phyloP scores from a whole-genome alignment of 23 tunicate genomes.

The Trididemnum miniatum region DNA sequence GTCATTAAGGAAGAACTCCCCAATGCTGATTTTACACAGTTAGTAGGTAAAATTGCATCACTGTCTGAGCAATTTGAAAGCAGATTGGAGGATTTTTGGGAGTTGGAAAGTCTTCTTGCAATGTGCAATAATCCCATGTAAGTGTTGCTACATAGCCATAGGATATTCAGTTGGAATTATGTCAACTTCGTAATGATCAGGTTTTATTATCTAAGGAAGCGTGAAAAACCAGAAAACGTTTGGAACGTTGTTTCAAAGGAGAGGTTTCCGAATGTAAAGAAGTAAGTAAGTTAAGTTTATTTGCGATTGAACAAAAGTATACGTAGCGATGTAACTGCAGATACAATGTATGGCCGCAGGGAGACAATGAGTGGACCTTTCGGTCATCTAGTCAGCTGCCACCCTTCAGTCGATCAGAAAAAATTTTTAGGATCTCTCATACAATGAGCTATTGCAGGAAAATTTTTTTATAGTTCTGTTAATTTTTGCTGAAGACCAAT shows the following conservation, averaged over 20 bases:
- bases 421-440: too few relatives aligned
- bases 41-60: background rate
- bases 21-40: constrained; percentile 19
- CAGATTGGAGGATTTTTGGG: constrained; percentile 2
- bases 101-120: constrained; percentile 3
- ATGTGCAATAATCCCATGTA: constrained; percentile 28
- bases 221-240: constrained; percentile 15
- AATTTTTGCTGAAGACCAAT: too few relatives aligned
- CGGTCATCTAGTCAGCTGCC: too few relatives aligned
- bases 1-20: constrained; percentile 18
- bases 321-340: too few relatives aligned
- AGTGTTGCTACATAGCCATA: constrained; percentile 14
- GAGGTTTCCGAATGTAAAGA: constrained; percentile 22
- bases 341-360: too few relatives aligned
- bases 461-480: too few relatives aligned
- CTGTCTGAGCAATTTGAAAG: background rate
- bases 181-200: constrained; percentile 20
- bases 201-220: background rate
- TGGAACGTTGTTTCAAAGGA: constrained; percentile 35
- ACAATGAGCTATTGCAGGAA: too few relatives aligned
- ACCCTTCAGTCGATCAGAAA: too few relatives aligned
- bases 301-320: too few relatives aligned
- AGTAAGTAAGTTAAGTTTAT: too few relatives aligned
- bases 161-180: constrained; percentile 26
- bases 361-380: too few relatives aligned